These are phyloP conservation scores for Dicyrtomina minuta DNA, from an alignment of 2,888 invertebrate species.

Conservation along the genomic window DNA sequence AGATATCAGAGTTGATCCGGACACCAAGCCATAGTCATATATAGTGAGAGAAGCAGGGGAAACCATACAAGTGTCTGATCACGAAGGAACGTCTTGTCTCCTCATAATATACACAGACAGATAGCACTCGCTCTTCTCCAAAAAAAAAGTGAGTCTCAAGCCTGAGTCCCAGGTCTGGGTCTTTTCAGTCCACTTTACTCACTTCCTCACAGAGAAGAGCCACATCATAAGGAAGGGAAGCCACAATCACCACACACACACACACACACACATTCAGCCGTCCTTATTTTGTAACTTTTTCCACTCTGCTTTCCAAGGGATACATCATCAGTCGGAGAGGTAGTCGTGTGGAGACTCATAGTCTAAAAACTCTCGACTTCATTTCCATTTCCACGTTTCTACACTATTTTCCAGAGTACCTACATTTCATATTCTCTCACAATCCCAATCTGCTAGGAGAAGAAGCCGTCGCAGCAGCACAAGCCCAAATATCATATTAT, in stretches of 20 bases:
- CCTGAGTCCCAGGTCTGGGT: too few species aligned
- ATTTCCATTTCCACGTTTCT: not conserved
- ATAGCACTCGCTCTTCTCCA: not conserved
- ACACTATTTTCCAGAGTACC: not conserved
- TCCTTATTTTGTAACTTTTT: conserved; percentile 2
- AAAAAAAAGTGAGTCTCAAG: too few species aligned
- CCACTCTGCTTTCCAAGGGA: not conserved
- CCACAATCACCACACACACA: not conserved
- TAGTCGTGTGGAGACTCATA: too few species aligned
- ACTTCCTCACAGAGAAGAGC: too few species aligned
- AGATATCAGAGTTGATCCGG: not conserved
- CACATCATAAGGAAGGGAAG: not conserved
- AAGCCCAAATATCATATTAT: not conserved
- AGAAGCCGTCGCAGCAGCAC: too few species aligned
- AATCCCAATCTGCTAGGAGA: not conserved
- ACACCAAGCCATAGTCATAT: not conserved
- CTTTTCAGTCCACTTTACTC: not conserved
- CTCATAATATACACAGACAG: not conserved
- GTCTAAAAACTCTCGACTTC: not conserved
- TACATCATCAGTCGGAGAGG: too few species aligned
- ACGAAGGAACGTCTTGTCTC: too few species aligned
- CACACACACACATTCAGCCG: not conserved
- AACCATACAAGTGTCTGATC: too few species aligned
- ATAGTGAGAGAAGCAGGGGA: too few species aligned
- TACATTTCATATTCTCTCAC: not conserved